phyloP scores from a whole-genome alignment of 2,113 vertebrate species.

The Cheirogaleus medius region DNA sequence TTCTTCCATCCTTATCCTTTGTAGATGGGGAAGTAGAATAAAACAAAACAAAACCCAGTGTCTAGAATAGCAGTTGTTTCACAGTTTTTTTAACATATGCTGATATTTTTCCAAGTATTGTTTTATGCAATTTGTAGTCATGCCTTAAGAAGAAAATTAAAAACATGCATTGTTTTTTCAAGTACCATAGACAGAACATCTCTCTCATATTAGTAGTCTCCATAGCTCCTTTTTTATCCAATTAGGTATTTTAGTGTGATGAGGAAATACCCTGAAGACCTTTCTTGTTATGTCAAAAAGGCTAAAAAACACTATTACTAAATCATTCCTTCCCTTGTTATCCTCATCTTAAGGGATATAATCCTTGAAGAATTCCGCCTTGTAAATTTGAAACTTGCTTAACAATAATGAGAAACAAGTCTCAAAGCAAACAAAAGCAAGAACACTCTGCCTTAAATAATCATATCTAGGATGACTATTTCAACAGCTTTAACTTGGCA shows the following conservation, averaged over 20 bases:
- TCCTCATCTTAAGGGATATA: slow-evolving; percentile 7
- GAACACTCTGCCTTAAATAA: background rate
- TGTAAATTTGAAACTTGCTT: slow-evolving; percentile 46
- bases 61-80: background rate
- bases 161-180: slow-evolving; percentile 1
- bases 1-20: background rate
- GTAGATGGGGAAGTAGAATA: background rate
- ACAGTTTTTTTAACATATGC: background rate
- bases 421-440: slow-evolving; percentile 53
- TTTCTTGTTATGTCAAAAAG: slow-evolving; percentile 45
- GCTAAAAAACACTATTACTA: slow-evolving; percentile 23
- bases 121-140: slow-evolving; percentile 60
- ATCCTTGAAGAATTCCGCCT: slow-evolving; percentile 37
- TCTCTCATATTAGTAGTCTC: background rate
- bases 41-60: background rate
- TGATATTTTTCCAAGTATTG: background rate
- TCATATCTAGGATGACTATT: background rate
- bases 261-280: slow-evolving; percentile 41
- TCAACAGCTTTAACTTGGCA: slow-evolving; percentile 27
- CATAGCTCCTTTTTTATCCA: background rate
- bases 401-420: slow-evolving; percentile 30
- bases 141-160: slow-evolving; percentile 44
- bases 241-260: slow-evolving; percentile 42
- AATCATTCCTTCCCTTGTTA: slow-evolving; percentile 55
- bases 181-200: background rate